phyloP scores from a whole-genome alignment of 2,113 vertebrate genomes.

The Spheniscus mendiculus region DNA sequence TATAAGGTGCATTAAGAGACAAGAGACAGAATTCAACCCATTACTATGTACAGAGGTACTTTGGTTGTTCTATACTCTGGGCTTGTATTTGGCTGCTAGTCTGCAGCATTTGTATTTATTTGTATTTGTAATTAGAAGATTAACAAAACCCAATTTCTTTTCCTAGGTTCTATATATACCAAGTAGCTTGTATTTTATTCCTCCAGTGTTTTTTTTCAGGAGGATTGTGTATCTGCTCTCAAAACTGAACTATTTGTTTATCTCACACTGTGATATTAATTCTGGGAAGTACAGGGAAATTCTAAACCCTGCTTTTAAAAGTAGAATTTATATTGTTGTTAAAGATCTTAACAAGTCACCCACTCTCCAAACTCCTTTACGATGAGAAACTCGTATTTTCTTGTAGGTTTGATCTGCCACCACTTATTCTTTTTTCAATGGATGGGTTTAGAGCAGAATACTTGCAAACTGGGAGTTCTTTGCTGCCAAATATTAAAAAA shows the following conservation, averaged over 20 bases:
- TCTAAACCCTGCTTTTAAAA: background rate
- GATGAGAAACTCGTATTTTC: background rate
- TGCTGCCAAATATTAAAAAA: constrained; percentile 85
- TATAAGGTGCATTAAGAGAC: background rate
- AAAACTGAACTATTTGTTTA: background rate
- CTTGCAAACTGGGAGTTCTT: constrained; percentile 77
- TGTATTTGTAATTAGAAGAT: background rate
- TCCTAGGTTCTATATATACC: background rate
- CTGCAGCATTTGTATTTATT: background rate
- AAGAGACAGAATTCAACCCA: background rate
- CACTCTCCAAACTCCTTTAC: background rate
- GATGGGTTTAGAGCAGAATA: constrained; percentile 93
- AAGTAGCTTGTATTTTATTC: background rate
- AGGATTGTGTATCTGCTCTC: background rate
- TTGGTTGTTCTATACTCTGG: background rate
- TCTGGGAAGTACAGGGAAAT: background rate
- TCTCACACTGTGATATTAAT: background rate
- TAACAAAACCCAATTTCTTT: background rate
- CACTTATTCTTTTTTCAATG: constrained; percentile 91
- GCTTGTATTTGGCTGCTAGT: background rate
- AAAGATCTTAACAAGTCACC: background rate
- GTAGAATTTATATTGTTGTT: background rate
- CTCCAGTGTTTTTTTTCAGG: background rate
- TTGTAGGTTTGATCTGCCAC: constrained; percentile 85
- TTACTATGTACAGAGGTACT: background rate